Evolutionary conservation across 1,140 invertebrate species (phyloP).

Genomic region (Charaxes varanes): DNA sequence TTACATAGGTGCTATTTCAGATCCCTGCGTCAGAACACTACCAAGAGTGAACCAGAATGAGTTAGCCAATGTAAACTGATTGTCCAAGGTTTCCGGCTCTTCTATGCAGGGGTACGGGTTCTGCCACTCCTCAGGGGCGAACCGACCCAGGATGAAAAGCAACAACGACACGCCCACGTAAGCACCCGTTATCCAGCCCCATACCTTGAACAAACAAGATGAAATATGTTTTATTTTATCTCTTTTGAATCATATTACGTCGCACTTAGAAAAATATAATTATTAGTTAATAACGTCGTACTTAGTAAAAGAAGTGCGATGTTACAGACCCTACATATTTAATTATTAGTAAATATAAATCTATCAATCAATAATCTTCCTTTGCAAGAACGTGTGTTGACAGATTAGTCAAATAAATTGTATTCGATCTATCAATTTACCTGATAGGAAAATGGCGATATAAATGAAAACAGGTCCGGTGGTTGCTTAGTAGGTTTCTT

Average conservation of each 20-base stretch:
- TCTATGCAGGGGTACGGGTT: slow-evolving; percentile 88
- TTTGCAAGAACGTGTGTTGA: background rate
- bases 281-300: no score
- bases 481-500: slow-evolving; percentile 86
- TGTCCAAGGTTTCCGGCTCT: slow-evolving; percentile 85
- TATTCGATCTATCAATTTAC: slow-evolving; percentile 26
- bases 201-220: slow-evolving; percentile 79
- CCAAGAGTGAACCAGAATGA: slow-evolving; percentile 90
- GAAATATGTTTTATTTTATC: no score
- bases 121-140: slow-evolving; percentile 88
- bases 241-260: no score
- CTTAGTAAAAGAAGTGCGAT: no score
- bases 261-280: no score
- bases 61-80: slow-evolving; percentile 89
- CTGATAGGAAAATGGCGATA: slow-evolving; percentile 88
- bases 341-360: slow-evolving; percentile 5
- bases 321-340: no score
- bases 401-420: background rate
- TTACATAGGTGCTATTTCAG: slow-evolving; percentile 88
- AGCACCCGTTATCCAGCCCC: slow-evolving; percentile 84
- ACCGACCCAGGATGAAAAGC: slow-evolving; percentile 86
- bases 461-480: slow-evolving; percentile 90
- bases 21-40: slow-evolving; percentile 89
- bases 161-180: slow-evolving; percentile 86
- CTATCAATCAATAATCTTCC: background rate